A percentile compares a stretch with the other conserved stretches of the same genome.
These are phyloP conservation scores for Tautogolabrus adspersus DNA, from an alignment of 2,113 vertebrate genomes.

Conservation along the genomic window DNA sequence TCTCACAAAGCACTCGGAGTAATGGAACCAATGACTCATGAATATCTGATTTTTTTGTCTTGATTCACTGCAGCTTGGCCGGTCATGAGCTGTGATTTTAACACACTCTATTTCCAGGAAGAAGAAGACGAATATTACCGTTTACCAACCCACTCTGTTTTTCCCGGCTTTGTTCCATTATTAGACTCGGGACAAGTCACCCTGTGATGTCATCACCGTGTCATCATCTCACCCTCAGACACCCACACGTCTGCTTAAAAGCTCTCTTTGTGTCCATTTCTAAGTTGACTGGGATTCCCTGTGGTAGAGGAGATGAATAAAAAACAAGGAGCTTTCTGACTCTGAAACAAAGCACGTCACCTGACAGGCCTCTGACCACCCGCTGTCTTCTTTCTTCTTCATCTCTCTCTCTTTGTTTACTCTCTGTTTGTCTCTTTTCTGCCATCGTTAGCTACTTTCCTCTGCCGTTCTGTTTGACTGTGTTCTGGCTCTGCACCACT, in stretches of 20 bases:
- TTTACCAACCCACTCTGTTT: neutral
- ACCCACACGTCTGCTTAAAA: constrained; percentile 8
- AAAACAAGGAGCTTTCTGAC: constrained; percentile 41
- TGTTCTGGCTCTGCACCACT: neutral
- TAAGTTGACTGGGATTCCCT: constrained; percentile 19
- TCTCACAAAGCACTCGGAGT: no score
- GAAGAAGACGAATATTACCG: neutral
- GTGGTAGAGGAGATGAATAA: constrained; percentile 28
- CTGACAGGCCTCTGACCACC: constrained; percentile 15
- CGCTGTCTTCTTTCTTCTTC: neutral
- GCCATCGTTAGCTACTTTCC: neutral
- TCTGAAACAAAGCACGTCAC: constrained; percentile 18
- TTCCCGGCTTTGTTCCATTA: neutral
- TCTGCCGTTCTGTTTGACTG: no score
- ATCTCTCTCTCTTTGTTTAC: no score
- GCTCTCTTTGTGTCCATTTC: constrained; percentile 29
- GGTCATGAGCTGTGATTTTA: no score
- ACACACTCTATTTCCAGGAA: neutral
- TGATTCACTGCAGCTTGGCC: no score
- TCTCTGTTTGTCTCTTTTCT: neutral
- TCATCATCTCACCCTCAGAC: neutral
- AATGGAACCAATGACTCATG: no score
- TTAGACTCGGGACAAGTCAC: neutral
- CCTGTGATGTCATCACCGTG: constrained; percentile 24
- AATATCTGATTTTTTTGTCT: no score